Conservation (phyloP, 2,888 invertebrate species). For the Acanthoscelides obtectus region DNA sequence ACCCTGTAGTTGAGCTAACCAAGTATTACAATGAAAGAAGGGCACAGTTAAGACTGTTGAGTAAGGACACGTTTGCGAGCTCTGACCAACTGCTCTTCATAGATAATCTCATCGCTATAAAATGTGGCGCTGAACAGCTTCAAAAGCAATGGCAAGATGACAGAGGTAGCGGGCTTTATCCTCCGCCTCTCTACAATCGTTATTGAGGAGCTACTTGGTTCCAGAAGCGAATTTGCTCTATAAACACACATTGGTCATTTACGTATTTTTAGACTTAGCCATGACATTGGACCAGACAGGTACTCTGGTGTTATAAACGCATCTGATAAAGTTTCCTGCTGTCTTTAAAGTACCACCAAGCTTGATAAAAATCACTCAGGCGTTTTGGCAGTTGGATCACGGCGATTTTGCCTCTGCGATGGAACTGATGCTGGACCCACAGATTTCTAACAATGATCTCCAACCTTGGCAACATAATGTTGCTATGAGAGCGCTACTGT, state of each 20-base stretch:
- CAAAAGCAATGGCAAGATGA: constrained; percentile 64
- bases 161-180: constrained; percentile 66
- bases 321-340: constrained; percentile 74
- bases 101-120: constrained; percentile 60
- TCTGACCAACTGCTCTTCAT: constrained; percentile 59
- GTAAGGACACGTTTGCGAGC: constrained; percentile 26
- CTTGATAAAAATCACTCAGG: constrained; percentile 73
- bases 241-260: constrained; percentile 77
- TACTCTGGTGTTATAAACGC: too few relatives aligned
- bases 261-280: constrained; percentile 77
- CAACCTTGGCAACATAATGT: constrained; percentile 70
- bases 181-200: constrained; percentile 78
- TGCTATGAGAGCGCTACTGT: constrained; percentile 61
- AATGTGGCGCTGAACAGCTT: constrained; percentile 55
- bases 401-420: constrained; percentile 73
- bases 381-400: constrained; percentile 87
- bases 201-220: constrained; percentile 70
- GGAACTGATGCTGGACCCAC: constrained; percentile 59
- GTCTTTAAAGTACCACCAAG: constrained; percentile 73
- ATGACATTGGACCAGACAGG: constrained; percentile 61
- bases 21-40: constrained; percentile 49
- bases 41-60: constrained; percentile 42
- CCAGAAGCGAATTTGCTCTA: constrained; percentile 61
- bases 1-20: constrained; percentile 53
- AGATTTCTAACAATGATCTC: constrained; percentile 54